Base-by-base conservation (phyloP, 1,140 invertebrate species). In the Drosophila varians region DNA sequence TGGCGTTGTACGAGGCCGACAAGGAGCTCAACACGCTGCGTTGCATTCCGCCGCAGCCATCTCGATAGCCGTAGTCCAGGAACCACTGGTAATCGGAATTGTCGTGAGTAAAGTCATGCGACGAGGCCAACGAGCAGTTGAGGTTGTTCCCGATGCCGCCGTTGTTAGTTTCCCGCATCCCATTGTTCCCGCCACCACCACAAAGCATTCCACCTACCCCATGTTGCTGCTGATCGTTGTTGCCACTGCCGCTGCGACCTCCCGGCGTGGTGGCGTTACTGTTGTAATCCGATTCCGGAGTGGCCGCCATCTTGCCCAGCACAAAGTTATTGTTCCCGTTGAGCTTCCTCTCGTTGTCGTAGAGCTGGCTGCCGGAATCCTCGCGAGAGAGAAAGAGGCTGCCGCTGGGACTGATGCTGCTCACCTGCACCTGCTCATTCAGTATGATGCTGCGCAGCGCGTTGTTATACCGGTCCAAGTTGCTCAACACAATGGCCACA, bases 11-110 rank as follows among this genome's bases (percentile, higher is more conserved):
- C 3, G 95, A 95, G 58, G 95, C 95, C 19, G 95, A 96, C 57
- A 96, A 93, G 7, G 96, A 96, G 47, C 95, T 95, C 47, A 97
- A 92, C 36, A 96, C 94, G 79, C 95, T 96, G 34, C 95, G 94
- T 92, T 96, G 96, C 83, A 95, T 93, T 53, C 93, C 94, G 58
- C 94, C 94, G 57, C 94, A 94, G 89, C 95, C 93, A 94, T 96
- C 95, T 93, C 95, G 93, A 89, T 96, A 96, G 91, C 96, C 96
- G 90, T 96, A 96, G 92, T 96, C 96, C 60, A 96, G 93, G 91
- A 96, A 96, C 96, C 96, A 97, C 91, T 97, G 95, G 90, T 97
- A 97, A 82, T 96, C 96, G 64, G 95, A 96, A 92, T 96, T 96
- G 91, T 97, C 96, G 91, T 96, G 96, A 89, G 96, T 95, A 91